Evolutionary conservation across 2,888 invertebrate species (phyloP).

Genomic region (Bhutanitis thaidina): DNA sequence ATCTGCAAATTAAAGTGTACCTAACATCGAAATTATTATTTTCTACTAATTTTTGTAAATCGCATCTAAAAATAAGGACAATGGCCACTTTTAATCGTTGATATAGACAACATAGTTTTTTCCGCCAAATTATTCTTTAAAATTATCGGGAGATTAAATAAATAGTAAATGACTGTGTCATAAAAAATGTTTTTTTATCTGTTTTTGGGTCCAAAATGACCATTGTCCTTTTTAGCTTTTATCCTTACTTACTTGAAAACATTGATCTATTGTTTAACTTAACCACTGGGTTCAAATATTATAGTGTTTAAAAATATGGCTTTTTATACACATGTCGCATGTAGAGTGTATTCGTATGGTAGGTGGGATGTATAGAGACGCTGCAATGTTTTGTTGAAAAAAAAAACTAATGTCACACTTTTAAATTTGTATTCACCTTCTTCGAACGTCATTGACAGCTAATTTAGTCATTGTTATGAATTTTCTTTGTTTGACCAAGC

Average conservation of each 20-base stretch:
- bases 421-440: slow-evolving; percentile 29
- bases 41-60: slow-evolving; percentile 18
- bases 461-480: slow-evolving; percentile 24
- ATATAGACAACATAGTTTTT: slow-evolving; percentile 5
- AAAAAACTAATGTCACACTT: slow-evolving; percentile 21
- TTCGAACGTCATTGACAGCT: slow-evolving; percentile 33
- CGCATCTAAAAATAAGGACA: slow-evolving; percentile 24
- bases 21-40: slow-evolving; percentile 44
- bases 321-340: slow-evolving; percentile 65
- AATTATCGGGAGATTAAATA: slow-evolving; percentile 3
- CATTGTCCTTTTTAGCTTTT: slow-evolving; percentile 38
- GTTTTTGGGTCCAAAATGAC: slow-evolving; percentile 32
- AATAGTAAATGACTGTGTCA: slow-evolving; percentile 3
- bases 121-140: slow-evolving; percentile 12
- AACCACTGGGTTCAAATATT: slow-evolving; percentile 43
- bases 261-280: slow-evolving; percentile 18
- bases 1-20: slow-evolving; percentile 34
- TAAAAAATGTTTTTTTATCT: slow-evolving; percentile 18
- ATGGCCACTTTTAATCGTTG: slow-evolving; percentile 24
- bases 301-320: slow-evolving; percentile 58
- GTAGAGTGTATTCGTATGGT: slow-evolving; percentile 64
- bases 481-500: slow-evolving; percentile 35
- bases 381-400: slow-evolving; percentile 48
- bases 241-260: slow-evolving; percentile 19
- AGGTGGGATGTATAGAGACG: slow-evolving; percentile 55